Evolutionary conservation across 2,113 vertebrate genomes (phyloP).

Genomic region (Stegostoma tigrinum): DNA sequence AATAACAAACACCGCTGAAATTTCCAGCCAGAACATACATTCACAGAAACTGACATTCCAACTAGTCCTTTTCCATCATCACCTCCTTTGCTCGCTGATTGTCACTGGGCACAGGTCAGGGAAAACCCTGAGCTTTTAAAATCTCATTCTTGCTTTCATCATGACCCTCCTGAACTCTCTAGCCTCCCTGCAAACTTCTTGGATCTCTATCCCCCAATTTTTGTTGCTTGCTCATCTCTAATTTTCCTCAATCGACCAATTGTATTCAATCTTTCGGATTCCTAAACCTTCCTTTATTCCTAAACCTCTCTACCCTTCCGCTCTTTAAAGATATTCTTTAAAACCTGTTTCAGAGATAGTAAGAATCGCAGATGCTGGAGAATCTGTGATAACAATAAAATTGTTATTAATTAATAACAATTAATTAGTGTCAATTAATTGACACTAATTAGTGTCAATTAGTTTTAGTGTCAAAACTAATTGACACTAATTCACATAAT

Average conservation of each 20-base stretch:
- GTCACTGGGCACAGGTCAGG: neutral
- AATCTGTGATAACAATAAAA: too few relatives aligned
- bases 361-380: too few relatives aligned
- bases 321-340: too few relatives aligned
- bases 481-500: neutral
- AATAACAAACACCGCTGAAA: slow-evolving; percentile 2
- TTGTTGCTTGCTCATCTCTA: neutral
- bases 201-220: neutral
- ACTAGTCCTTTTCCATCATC: neutral
- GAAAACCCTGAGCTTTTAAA: neutral
- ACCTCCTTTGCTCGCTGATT: neutral
- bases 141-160: neutral
- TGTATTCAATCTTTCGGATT: neutral
- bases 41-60: neutral
- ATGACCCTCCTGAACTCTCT: neutral
- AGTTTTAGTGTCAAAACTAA: too few relatives aligned
- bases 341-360: too few relatives aligned
- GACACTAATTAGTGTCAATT: too few relatives aligned
- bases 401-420: too few relatives aligned
- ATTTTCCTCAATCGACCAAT: neutral
- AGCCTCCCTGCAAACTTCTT: neutral
- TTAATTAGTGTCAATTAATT: too few relatives aligned
- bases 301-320: neutral
- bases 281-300: neutral
- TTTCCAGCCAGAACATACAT: neutral